phyloP scores from a whole-genome alignment of 2,797 vertebrate species.

The Bradypodion ventrale region DNA sequence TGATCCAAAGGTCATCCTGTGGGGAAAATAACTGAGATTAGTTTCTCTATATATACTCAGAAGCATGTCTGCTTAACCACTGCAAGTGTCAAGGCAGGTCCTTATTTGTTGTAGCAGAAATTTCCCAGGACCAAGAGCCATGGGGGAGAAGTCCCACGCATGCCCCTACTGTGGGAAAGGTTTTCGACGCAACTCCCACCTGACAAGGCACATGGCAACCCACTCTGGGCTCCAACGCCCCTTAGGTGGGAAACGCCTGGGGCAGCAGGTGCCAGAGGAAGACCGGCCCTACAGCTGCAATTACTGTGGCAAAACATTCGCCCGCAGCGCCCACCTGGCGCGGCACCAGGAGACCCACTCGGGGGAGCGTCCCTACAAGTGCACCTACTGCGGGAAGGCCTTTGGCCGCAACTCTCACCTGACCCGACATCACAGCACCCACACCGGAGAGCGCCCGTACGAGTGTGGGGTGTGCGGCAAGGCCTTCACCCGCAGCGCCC shows the following conservation, averaged over 20 bases:
- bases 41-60: too few species aligned
- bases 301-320: conserved; percentile 33
- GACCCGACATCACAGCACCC: conserved; percentile 53
- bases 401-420: conserved; percentile 57
- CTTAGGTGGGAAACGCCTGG: conserved; percentile 30
- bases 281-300: conserved; percentile 29
- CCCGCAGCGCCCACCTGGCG: conserved; percentile 37
- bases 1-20: background rate
- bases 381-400: conserved; percentile 53
- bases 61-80: background rate
- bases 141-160: conserved; percentile 35
- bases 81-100: background rate
- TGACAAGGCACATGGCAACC: conserved; percentile 22
- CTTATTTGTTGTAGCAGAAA: background rate
- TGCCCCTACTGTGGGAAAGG: conserved; percentile 41
- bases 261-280: conserved; percentile 27
- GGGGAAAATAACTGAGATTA: background rate
- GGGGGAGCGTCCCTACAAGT: conserved; percentile 53
- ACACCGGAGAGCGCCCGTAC: conserved; percentile 46
- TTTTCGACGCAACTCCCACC: conserved; percentile 30
- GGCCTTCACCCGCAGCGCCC: conserved; percentile 53
- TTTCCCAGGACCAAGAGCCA: background rate
- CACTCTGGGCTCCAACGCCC: conserved; percentile 32
- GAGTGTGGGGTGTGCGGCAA: conserved; percentile 60
- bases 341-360: conserved; percentile 56